Evolutionary conservation across 2,888 invertebrate species (phyloP), one percentile per base, ranked within the genome.

Genomic region (Pseudolycoriella hygida): DNA sequence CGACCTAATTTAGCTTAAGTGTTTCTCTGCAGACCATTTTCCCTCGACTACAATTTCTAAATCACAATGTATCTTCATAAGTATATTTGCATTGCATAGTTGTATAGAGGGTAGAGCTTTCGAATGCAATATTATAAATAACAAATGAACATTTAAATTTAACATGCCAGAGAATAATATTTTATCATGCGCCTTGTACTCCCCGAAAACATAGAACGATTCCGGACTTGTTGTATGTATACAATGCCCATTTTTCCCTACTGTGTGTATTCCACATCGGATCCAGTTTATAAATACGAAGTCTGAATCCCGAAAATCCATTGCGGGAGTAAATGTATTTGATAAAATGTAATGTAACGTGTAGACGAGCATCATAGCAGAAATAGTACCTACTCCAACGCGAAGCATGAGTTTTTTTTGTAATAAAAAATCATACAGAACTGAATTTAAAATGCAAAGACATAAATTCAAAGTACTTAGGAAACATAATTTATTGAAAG

Each of bases 61-160:
- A 4, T 4, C n/a, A 37, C 37, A 4, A 37, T 31, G 19, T 25
- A 25, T 25, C 4, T 25, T n/a, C n/a, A n/a, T n/a, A n/a, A n/a
- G n/a, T n/a, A n/a, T 25, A 25, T 25, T 25, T 25, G 25, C 25
- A 25, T 25, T 25, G 8, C 25, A n/a, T n/a, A 25, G 25, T 8
- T 25, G 25, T 8, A 25, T 8, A 25, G 5, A 25, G 25, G 8
- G 25, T 25, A 40, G 18, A n/a, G n/a, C 17, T 39, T 19, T 19
- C 19, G 18, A 41, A 41, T 41, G 41, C 41, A 41, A 41, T 41
- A 25, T 41, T 41, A 41, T 41, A 41, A 41, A 41, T 41, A 41
- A 41, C 41, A 41, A 41, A 41, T 41, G 41, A 20, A 41, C 41
- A 41, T 20, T 41, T 41, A 41, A 41, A 41, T 25, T 41, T 41